phyloP scores from a whole-genome alignment of 1,140 invertebrate species.

The Platorchestia sp. region DNA sequence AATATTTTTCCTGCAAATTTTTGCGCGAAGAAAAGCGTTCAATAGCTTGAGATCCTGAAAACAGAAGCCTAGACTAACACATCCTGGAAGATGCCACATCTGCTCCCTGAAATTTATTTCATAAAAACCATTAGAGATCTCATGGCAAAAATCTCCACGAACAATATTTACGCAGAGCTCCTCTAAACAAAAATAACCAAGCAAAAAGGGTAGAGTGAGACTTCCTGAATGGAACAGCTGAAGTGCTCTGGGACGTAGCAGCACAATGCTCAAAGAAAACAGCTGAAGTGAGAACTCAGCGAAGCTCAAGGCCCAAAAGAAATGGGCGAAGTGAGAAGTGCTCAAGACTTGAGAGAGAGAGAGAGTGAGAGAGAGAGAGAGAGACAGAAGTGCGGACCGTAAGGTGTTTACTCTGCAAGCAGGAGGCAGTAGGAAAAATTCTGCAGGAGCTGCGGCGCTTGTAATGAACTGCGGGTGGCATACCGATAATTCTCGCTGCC shows the following conservation, averaged over 20 bases:
- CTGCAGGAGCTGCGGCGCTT: not conserved
- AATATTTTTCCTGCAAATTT: no score
- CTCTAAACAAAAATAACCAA: not conserved
- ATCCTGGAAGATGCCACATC: no score
- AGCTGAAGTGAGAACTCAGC: not conserved
- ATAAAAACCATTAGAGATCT: no score
- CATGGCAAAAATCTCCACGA: no score
- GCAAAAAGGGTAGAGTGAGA: not conserved
- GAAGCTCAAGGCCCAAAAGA: not conserved
- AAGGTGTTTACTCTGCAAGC: slow-evolving; percentile 6
- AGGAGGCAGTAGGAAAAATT: not conserved
- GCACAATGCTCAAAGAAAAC: not conserved
- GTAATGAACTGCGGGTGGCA: slow-evolving; percentile 50
- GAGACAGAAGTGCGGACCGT: not conserved
- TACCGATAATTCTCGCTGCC: slow-evolving; percentile 54
- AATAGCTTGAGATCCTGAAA: no score
- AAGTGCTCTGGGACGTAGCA: not conserved
- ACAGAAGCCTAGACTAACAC: no score
- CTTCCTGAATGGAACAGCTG: not conserved
- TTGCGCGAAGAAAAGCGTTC: not conserved
- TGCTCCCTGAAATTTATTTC: no score
- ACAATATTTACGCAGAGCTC: no score
- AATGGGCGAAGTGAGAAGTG: not conserved
- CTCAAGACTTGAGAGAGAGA: no score
- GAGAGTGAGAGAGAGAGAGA: no score